Percentiles rank a stretch among this genome's conserved stretches.
phyloP scores from a whole-genome alignment of 1,140 invertebrate species.

The Lucilia sericata region DNA sequence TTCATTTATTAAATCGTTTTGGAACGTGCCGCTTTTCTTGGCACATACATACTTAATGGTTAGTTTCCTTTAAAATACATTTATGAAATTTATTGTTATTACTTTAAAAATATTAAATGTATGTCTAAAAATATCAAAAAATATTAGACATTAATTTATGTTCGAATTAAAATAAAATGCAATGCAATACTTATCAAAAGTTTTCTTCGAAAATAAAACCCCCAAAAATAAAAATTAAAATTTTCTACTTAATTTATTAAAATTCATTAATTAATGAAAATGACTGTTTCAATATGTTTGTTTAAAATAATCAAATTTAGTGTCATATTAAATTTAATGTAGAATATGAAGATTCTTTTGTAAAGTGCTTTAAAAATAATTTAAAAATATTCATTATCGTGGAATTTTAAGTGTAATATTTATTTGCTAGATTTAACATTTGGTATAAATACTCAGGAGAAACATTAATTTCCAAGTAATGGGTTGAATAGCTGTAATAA shows the following conservation, averaged over 20 bases:
- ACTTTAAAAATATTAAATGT: conserved; percentile 43
- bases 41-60: conserved; percentile 42
- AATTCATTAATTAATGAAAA: conserved; percentile 23
- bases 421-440: no score
- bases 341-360: background rate
- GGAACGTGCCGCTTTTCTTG: conserved; percentile 47
- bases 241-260: conserved; percentile 33
- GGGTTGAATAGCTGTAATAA: no score
- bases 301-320: conserved; percentile 5
- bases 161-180: background rate
- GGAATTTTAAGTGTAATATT: no score
- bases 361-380: background rate
- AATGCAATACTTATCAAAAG: background rate
- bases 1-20: conserved; percentile 47
- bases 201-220: no score
- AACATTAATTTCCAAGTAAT: no score
- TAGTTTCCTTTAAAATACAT: conserved; percentile 42
- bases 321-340: conserved; percentile 7
- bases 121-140: conserved; percentile 12
- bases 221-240: background rate
- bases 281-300: background rate
- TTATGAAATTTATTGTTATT: conserved; percentile 38
- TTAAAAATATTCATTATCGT: no score
- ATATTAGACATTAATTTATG: background rate
- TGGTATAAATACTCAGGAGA: no score